Conservation (phyloP, 2,888 invertebrate genomes). For the Pristionchus japonicus region DNA sequence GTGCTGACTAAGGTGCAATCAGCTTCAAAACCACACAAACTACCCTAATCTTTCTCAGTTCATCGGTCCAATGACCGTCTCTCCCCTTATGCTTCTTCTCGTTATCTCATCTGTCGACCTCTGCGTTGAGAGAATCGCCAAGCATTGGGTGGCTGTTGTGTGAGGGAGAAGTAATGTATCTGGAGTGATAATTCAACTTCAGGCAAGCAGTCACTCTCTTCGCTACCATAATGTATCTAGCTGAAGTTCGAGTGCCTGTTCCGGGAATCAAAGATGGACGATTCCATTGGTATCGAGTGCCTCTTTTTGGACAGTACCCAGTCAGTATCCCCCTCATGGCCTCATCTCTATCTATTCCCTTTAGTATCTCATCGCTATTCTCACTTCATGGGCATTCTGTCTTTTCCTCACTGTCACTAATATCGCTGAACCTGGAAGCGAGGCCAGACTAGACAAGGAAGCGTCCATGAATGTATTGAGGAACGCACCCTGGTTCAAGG, state of each 20-base stretch:
- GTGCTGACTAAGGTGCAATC: constrained; percentile 66
- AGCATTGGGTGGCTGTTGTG: constrained; percentile 73
- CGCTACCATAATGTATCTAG: constrained; percentile 71
- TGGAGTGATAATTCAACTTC: constrained; percentile 20
- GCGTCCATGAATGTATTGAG: constrained; percentile 63
- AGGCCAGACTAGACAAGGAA: constrained; percentile 71
- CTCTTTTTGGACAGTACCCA: constrained; percentile 73
- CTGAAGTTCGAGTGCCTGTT: constrained; percentile 67
- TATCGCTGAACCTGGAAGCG: constrained; percentile 61
- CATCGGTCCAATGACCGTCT: constrained; percentile 67
- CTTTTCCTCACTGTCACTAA: constrained; percentile 68
- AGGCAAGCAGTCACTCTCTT: constrained; percentile 71
- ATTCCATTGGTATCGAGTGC: constrained; percentile 63
- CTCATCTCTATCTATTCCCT: background rate
- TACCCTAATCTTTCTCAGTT: constrained; percentile 45
- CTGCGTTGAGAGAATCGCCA: constrained; percentile 66
- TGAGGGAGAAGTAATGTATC: constrained; percentile 42
- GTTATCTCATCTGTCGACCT: constrained; percentile 69
- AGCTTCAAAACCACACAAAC: background rate
- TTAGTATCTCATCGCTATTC: constrained; percentile 72
- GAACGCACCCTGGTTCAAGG: constrained; percentile 65
- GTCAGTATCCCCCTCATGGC: constrained; percentile 51
- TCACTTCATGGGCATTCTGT: constrained; percentile 72
- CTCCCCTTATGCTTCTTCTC: constrained; percentile 70
- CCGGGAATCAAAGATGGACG: constrained; percentile 65